Percentiles rank a stretch among this genome's conserved stretches.
Conservation (phyloP, 2,888 invertebrate genomes). For the Yponomeuta cagnagella region DNA sequence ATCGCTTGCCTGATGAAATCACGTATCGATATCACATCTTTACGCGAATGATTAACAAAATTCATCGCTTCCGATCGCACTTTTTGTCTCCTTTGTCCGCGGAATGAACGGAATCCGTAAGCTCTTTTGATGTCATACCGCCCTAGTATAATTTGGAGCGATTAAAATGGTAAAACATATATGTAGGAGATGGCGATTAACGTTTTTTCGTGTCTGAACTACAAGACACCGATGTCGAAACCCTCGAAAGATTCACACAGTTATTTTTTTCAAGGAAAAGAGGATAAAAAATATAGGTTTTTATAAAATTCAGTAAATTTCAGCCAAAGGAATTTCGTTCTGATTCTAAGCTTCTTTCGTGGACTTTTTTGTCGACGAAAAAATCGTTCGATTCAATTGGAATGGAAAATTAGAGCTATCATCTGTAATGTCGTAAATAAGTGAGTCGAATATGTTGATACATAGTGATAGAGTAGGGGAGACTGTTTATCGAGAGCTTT, state of each 20-base stretch:
- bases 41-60: not conserved
- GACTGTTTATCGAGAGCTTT: too few relatives aligned
- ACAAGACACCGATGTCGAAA: not conserved
- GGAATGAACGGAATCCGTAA: not conserved
- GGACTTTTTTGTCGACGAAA: too few relatives aligned
- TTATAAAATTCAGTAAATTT: too few relatives aligned
- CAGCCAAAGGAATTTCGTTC: too few relatives aligned
- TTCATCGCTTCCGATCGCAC: not conserved
- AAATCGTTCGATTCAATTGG: too few relatives aligned
- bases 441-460: too few relatives aligned
- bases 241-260: not conserved
- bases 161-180: not conserved
- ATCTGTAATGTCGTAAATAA: too few relatives aligned
- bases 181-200: not conserved
- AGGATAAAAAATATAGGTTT: not conserved
- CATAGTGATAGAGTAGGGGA: too few relatives aligned
- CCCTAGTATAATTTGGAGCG: slow-evolving; percentile 1
- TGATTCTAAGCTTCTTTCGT: too few relatives aligned
- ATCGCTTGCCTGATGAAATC: not conserved
- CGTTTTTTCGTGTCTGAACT: not conserved
- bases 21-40: not conserved
- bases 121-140: slow-evolving; percentile 1
- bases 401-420: too few relatives aligned
- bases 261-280: not conserved
- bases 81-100: not conserved